Evolutionary conservation across 1,140 invertebrate genomes (phyloP), one percentile per base, ranked within the genome.

Genomic region (Saccostrea echinata): DNA sequence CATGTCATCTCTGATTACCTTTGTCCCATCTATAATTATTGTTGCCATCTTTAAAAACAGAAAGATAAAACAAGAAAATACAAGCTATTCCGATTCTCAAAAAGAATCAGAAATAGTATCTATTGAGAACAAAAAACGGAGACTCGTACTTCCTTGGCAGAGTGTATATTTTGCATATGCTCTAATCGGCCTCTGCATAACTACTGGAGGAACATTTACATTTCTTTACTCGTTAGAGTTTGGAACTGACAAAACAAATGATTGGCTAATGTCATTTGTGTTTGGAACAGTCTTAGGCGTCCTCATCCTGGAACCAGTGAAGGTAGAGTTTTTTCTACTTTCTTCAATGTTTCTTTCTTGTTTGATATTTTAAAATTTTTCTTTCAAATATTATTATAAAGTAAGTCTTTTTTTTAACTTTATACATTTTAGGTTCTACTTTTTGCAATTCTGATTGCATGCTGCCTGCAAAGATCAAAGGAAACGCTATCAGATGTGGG

Each of bases 1-100:
- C 53, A 91, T 92, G 30, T 90, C 91, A 21, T 90, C 89, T 68
- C 18, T 91, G 1, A 92, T 93, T 27, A 95, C 94, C 9, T 96
- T 95, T 93, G 80, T 86, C 0, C 89, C 89, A 21, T 84, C 76
- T 68, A 52, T 86, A 9, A 13, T 84, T 9, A 76, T 88, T 3
- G 61, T 89, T 1, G 8, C 52, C 30, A 76, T 87, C 52, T 88
- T 86, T 12, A 76, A 68, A 51, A 82, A 86, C 16, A 30, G 89
- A n/a, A 84, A 84, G 76, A 18, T 83, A 21, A 83, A 43, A 43
- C 43, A 43, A 83, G 30, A 35, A 21, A 24, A 35, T 6, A 43
- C 6, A 8, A 52, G 21, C 16, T 9, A n/a, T 83, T 43, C 24
- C 35, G 43, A 27, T 8, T 9, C 43, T 43, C 16, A 57, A 57